Evolutionary conservation across 2,797 vertebrate species (phyloP).

Genomic region (Capromys pilorides): DNA sequence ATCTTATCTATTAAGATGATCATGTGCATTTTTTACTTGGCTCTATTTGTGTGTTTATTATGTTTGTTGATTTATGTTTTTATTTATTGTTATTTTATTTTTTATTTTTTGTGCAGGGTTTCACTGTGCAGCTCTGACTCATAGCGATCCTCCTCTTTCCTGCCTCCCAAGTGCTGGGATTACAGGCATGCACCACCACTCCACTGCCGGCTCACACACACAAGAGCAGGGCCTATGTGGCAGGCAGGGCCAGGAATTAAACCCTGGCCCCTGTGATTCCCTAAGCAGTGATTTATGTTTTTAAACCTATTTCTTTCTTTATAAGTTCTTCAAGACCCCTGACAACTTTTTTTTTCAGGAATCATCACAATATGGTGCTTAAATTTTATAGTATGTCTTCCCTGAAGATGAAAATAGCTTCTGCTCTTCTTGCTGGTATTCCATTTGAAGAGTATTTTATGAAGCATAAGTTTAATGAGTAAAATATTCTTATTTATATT

Average conservation of each 20-base stretch:
- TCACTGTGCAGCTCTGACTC: too few relatives aligned
- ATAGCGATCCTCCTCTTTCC: too few relatives aligned
- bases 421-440: neutral
- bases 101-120: too few relatives aligned
- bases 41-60: neutral
- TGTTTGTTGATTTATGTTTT: neutral
- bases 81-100: too few relatives aligned
- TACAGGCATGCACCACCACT: too few relatives aligned
- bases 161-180: too few relatives aligned
- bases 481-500: slow-evolving; percentile 58
- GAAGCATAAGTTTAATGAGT: neutral
- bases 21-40: neutral
- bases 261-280: too few relatives aligned
- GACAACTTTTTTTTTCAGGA: neutral
- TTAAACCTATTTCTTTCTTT: neutral
- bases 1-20: neutral
- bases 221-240: too few relatives aligned
- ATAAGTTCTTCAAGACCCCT: neutral
- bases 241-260: too few relatives aligned
- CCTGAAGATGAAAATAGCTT: neutral
- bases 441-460: slow-evolving; percentile 3
- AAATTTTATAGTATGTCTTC: neutral
- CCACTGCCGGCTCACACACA: too few relatives aligned
- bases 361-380: neutral
- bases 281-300: too few relatives aligned